A percentile compares a stretch with the other conserved stretches of the same genome.
Evolutionary conservation across 2,888 invertebrate genomes (phyloP).

Genomic region (Miltochrista miniata): DNA sequence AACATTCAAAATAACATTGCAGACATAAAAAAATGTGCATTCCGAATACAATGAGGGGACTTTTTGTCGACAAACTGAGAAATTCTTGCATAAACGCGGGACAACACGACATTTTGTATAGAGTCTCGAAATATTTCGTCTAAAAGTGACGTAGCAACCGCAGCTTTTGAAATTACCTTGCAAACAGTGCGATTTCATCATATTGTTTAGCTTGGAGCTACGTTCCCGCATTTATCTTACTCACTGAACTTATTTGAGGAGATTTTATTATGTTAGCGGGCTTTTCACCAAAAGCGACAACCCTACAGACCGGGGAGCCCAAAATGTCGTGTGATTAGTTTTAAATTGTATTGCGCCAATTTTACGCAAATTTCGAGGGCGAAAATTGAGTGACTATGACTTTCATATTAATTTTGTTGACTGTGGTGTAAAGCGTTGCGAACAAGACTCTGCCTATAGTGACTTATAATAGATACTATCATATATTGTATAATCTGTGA

Average conservation of each 20-base stretch:
- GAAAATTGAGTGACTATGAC: constrained; percentile 33
- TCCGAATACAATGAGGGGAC: constrained; percentile 10
- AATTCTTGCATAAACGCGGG: constrained; percentile 18
- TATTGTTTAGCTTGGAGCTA: constrained; percentile 44
- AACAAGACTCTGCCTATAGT: too few relatives aligned
- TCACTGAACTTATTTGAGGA: constrained; percentile 53
- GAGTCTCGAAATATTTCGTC: constrained; percentile 19
- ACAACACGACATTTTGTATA: constrained; percentile 10
- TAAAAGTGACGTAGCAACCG: constrained; percentile 17
- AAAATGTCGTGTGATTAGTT: constrained; percentile 42
- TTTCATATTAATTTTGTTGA: constrained; percentile 8
- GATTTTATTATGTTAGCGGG: constrained; percentile 60
- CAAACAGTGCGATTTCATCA: constrained; percentile 50
- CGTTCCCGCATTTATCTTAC: constrained; percentile 48
- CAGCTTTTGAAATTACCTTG: constrained; percentile 51
- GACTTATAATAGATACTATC: too few relatives aligned
- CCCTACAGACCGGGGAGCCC: constrained; percentile 12
- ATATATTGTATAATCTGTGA: too few relatives aligned
- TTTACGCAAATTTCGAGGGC: constrained; percentile 23
- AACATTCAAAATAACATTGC: constrained; percentile 13
- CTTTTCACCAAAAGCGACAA: constrained; percentile 38
- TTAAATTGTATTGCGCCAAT: constrained; percentile 46
- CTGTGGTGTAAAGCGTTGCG: constrained; percentile 7
- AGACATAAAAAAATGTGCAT: constrained; percentile 17
- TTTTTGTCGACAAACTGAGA: constrained; percentile 29